Base-by-base conservation (phyloP, 2,797 vertebrate species). In the Ctenopoma multispine region DNA sequence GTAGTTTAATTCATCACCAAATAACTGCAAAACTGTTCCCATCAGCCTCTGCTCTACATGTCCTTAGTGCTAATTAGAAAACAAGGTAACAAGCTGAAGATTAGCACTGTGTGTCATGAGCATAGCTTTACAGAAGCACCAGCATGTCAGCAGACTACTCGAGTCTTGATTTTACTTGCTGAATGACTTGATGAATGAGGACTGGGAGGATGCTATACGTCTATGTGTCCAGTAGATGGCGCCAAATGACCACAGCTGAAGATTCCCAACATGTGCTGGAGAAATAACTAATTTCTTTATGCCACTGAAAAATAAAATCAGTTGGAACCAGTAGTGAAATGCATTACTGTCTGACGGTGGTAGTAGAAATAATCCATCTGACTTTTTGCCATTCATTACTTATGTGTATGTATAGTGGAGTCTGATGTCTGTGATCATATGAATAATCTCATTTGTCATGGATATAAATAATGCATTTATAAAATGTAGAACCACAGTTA, bases 181-280 rank as follows among this genome's bases (percentile, higher is more conserved):
- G 15, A 43, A n/a, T n/a, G n/a, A 5, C 17, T 17, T 1, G 23
- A 0, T 46, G 34, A 23, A 23, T 31, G 3, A 2, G 50, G 18
- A 53, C 4, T 2, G 13, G 2, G 29, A 15, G 1, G 29, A 4
- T 82, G 80, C 76, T 21, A 27, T 81, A 68, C 31, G 15, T 1
- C 4, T 4, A 1, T 48, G 14, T 55, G 31, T 17, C 88, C 93
- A 91, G 63, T 3, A 93, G 93, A 77, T 91, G 92, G 91, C 69
- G 36, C 55, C 29, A 91, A 27, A 87, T n/a, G 56, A 38, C 58
- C 17, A 6, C 2, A 24, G 8, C 11, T 46, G 27, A 68, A 53
- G 75, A 47, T 20, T 14, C 36, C n/a, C 2, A 17, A 20, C 44
- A 17, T 4, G 5, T 1, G 0, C 8, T 10, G 11, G 7, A n/a